phyloP scores from a whole-genome alignment of 1,140 invertebrate genomes.

The Phortica variegata region DNA sequence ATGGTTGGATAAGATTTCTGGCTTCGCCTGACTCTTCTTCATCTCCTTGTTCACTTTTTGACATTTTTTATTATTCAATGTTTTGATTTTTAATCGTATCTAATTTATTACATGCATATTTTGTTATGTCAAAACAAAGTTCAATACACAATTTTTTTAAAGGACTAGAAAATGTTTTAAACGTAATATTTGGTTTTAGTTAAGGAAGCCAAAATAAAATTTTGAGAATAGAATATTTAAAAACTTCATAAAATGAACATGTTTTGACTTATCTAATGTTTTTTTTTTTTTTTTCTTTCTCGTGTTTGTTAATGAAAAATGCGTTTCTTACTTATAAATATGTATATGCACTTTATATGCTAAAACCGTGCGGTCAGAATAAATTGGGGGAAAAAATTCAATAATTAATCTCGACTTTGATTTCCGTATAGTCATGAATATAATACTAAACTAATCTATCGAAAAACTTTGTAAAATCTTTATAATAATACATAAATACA shows the following conservation, averaged over 20 bases:
- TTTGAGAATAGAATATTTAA: not conserved
- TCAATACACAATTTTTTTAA: slow-evolving; percentile 17
- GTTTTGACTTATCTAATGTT: slow-evolving; percentile 13
- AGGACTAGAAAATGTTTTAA: slow-evolving; percentile 9
- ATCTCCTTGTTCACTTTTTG: not conserved
- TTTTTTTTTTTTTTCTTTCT: slow-evolving; percentile 17
- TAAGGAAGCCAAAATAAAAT: no score
- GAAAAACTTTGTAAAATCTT: no score
- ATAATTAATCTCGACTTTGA: no score
- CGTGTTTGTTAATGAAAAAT: not conserved
- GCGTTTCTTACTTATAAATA: no score
- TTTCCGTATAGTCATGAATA: no score
- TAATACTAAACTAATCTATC: no score
- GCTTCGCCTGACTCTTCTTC: not conserved
- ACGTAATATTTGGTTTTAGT: no score
- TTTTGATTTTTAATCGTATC: slow-evolving; percentile 6
- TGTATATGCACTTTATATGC: no score
- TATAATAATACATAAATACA: slow-evolving; percentile 22
- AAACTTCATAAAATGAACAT: not conserved
- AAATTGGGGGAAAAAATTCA: no score
- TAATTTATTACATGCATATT: slow-evolving; percentile 28
- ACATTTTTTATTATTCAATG: not conserved
- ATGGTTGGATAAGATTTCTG: slow-evolving; percentile 41
- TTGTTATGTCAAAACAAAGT: slow-evolving; percentile 26
- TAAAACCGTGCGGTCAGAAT: no score